phyloP scores from a whole-genome alignment of 1,140 invertebrate species.

The Stenopsyche tienmushanensis region DNA sequence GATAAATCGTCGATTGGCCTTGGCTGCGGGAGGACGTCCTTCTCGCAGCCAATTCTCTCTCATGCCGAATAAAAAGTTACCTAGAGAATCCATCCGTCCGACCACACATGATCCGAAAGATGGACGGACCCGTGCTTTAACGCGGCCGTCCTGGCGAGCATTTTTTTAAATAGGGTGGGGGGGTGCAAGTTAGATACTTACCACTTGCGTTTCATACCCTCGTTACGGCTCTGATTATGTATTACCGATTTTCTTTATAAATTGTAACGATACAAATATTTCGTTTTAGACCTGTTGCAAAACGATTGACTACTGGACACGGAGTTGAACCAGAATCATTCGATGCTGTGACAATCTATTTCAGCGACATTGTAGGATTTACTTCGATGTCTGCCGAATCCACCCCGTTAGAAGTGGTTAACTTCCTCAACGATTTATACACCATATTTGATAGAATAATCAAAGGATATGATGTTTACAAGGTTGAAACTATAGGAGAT shows the following conservation, averaged over 20 bases:
- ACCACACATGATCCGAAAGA: no score
- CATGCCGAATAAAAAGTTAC: no score
- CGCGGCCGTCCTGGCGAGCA: no score
- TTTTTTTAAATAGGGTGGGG: no score
- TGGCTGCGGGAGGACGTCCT: no score
- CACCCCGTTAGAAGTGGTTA: constrained; percentile 90
- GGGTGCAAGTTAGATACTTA: constrained; percentile 1
- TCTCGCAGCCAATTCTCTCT: no score
- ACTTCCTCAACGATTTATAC: constrained; percentile 94
- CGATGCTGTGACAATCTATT: constrained; percentile 94
- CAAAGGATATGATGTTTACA: constrained; percentile 94
- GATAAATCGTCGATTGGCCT: no score
- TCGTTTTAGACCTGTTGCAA: constrained; percentile 72
- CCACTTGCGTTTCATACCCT: no score
- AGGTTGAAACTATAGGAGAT: constrained; percentile 92
- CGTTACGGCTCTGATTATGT: no score
- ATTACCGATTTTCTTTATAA: background rate
- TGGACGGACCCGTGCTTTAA: no score
- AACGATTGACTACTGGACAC: constrained; percentile 81
- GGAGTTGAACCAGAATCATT: constrained; percentile 93
- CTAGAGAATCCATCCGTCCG: no score
- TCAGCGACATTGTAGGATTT: constrained; percentile 98
- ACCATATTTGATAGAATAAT: constrained; percentile 94
- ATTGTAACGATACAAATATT: constrained; percentile 25
- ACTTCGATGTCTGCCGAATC: constrained; percentile 94